Percentiles rank a stretch among this genome's conserved stretches.
These are phyloP conservation scores for Hypsopygia costalis DNA, from an alignment of 2,888 invertebrate genomes.

Conservation along the genomic window DNA sequence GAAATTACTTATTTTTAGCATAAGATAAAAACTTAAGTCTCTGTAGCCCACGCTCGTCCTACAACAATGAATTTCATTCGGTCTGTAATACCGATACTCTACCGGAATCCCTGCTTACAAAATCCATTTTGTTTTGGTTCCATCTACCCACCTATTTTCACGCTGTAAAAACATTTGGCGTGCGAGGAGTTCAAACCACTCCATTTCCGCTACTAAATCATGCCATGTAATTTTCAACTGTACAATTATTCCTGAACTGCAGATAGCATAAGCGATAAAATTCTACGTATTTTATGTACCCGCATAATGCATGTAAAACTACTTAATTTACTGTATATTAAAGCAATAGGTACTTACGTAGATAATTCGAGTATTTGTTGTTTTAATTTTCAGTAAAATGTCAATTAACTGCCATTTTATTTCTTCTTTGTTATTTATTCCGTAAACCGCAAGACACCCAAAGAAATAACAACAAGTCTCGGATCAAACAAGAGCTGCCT, in stretches of 20 bases:
- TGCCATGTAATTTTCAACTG: conserved; percentile 13
- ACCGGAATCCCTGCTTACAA: background rate
- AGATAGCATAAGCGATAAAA: conserved; percentile 15
- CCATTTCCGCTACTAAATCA: conserved; percentile 19
- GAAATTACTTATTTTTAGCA: too few species aligned
- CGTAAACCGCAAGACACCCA: too few species aligned
- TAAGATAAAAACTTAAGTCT: too few species aligned
- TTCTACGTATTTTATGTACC: background rate
- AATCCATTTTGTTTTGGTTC: conserved; percentile 1
- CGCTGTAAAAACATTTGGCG: conserved; percentile 8
- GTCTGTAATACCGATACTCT: background rate
- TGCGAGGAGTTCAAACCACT: conserved; percentile 12
- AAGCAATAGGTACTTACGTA: too few species aligned
- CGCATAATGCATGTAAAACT: background rate
- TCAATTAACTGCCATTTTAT: too few species aligned
- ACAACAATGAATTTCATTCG: background rate
- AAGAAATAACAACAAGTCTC: conserved; percentile 11
- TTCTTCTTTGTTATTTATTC: too few species aligned
- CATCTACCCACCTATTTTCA: conserved; percentile 4
- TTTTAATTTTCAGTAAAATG: too few species aligned
- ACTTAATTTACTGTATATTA: too few species aligned
- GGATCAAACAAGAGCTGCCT: conserved; percentile 11
- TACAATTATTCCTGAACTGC: conserved; percentile 16
- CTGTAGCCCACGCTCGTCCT: background rate
- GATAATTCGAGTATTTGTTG: too few species aligned